phyloP scores from a whole-genome alignment of 1,140 invertebrate species.

The Lasioglossum albipes region DNA sequence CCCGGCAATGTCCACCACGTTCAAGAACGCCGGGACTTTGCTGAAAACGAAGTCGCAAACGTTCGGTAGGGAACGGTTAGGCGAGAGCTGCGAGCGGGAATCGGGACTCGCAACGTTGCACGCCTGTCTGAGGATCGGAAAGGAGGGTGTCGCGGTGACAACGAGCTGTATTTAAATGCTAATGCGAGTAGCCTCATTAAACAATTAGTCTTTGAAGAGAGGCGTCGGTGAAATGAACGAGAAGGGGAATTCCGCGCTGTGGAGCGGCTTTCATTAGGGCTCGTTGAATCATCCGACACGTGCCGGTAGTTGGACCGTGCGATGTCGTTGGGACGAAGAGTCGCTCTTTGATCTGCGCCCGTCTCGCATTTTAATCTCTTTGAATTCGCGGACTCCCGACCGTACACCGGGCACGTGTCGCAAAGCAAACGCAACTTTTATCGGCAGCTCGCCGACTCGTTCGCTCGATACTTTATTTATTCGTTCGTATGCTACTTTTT shows the following conservation, averaged over 20 bases:
- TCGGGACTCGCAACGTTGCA: slow-evolving; percentile 13
- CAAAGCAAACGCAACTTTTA: slow-evolving; percentile 41
- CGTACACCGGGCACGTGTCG: slow-evolving; percentile 15
- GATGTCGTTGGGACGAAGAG: slow-evolving; percentile 39
- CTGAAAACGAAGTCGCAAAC: slow-evolving; percentile 80
- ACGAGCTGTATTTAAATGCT: slow-evolving; percentile 74
- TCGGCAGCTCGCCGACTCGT: not conserved
- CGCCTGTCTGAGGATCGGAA: slow-evolving; percentile 44
- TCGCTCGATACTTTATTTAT: slow-evolving; percentile 3
- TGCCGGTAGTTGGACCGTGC: slow-evolving; percentile 60
- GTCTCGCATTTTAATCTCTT: slow-evolving; percentile 53
- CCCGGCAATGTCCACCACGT: slow-evolving; percentile 99
- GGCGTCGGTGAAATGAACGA: slow-evolving; percentile 61
- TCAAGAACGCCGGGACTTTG: slow-evolving; percentile 98
- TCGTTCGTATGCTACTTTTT: not conserved
- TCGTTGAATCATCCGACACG: slow-evolving; percentile 70
- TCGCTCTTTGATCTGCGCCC: slow-evolving; percentile 55
- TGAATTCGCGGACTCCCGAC: slow-evolving; percentile 42
- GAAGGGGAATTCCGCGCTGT: slow-evolving; percentile 59
- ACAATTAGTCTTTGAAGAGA: slow-evolving; percentile 77
- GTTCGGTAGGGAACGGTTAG: too few relatives aligned
- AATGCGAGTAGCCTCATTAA: slow-evolving; percentile 74
- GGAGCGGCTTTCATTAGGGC: slow-evolving; percentile 72
- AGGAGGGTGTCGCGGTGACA: slow-evolving; percentile 63
- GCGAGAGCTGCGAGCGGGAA: not conserved